Conservation (phyloP, 2,113 vertebrate genomes). For the Chitala chitala region DNA sequence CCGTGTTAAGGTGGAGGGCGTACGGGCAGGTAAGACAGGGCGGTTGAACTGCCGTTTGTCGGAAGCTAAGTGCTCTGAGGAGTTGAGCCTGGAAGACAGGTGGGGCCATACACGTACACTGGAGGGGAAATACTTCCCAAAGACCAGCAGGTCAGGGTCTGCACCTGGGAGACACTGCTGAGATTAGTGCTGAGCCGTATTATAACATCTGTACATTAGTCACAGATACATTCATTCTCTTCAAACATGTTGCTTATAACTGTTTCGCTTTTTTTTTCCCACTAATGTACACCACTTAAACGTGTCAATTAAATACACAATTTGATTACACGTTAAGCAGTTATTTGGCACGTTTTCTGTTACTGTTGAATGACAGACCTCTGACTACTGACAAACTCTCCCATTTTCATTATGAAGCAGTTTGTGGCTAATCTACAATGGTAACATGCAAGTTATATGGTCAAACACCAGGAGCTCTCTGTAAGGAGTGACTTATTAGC, state of each 20-base stretch:
- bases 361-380: too few relatives aligned
- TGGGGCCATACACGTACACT: slow-evolving; percentile 57
- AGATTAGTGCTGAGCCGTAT: not conserved
- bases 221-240: not conserved
- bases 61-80: slow-evolving; percentile 53
- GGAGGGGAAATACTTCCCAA: slow-evolving; percentile 68
- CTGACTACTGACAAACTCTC: too few relatives aligned
- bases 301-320: too few relatives aligned
- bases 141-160: slow-evolving; percentile 89
- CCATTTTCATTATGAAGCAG: too few relatives aligned
- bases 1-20: slow-evolving; percentile 24
- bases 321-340: too few relatives aligned
- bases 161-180: slow-evolving; percentile 58
- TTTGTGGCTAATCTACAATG: too few relatives aligned
- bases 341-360: too few relatives aligned
- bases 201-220: not conserved
- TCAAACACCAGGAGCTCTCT: too few relatives aligned
- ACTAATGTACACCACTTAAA: too few relatives aligned
- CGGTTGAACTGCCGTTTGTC: slow-evolving; percentile 63
- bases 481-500: too few relatives aligned
- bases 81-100: slow-evolving; percentile 52
- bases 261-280: too few relatives aligned
- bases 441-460: too few relatives aligned
- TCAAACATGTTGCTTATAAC: not conserved
- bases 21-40: slow-evolving; percentile 42